These are phyloP conservation scores for Xyliphius kryptos DNA, from an alignment of 2,113 vertebrate genomes.

Conservation along the genomic window DNA sequence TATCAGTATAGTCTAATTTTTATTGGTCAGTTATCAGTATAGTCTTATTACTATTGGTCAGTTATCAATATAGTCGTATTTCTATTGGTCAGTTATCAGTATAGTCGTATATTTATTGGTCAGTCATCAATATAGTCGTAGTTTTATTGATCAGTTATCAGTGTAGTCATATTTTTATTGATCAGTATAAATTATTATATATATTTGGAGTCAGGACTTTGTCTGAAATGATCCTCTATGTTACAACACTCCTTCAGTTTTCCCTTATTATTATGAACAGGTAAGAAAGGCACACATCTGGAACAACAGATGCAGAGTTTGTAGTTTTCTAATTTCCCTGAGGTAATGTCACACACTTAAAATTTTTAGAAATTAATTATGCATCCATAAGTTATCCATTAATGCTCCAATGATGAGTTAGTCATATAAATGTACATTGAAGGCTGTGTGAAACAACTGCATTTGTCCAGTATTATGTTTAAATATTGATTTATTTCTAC, in stretches of 20 bases:
- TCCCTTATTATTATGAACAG: neutral
- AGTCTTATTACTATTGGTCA: too few species aligned
- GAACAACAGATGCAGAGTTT: neutral
- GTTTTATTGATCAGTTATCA: too few species aligned
- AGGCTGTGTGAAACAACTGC: too few species aligned
- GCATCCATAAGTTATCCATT: slow-evolving; percentile 1
- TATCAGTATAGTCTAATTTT: too few species aligned
- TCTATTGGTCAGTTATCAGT: too few species aligned
- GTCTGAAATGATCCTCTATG: neutral
- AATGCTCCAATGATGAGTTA: neutral
- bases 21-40: too few species aligned
- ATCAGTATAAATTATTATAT: neutral
- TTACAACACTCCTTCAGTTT: neutral
- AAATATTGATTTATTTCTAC: too few species aligned
- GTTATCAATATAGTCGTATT: too few species aligned
- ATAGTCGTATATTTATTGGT: too few species aligned
- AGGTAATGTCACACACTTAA: slow-evolving; percentile 1
- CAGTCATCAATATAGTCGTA: too few species aligned
- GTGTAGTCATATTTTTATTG: neutral
- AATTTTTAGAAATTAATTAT: neutral
- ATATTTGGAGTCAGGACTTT: neutral
- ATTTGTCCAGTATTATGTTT: too few species aligned
- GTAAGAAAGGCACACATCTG: neutral
- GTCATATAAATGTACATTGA: neutral
- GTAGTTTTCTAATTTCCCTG: slow-evolving; percentile 11